phyloP scores from a whole-genome alignment of 2,797 vertebrate genomes.

The Botia kubotai region DNA sequence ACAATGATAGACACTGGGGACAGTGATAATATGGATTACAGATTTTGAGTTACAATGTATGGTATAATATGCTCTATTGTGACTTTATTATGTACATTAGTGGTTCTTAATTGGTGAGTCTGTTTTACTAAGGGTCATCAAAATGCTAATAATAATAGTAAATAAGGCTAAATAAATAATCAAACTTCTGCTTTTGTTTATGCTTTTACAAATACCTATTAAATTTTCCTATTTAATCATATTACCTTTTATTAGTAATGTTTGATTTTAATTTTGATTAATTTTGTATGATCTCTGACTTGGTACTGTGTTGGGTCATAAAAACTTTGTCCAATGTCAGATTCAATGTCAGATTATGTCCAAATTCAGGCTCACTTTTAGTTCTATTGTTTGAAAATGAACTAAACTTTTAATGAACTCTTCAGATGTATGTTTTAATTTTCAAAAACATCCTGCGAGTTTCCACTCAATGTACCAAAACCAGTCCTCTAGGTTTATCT shows the following conservation, averaged over 20 bases:
- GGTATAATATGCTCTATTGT: no score
- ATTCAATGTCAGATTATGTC: not conserved
- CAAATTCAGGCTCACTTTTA: not conserved
- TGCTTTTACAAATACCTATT: not conserved
- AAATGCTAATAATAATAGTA: not conserved
- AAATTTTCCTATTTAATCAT: not conserved
- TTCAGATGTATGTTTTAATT: slow-evolving; percentile 16
- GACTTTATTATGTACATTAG: not conserved
- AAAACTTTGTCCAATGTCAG: not conserved
- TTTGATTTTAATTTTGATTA: not conserved
- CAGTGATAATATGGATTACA: not conserved
- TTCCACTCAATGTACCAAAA: not conserved
- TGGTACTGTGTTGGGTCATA: not conserved
- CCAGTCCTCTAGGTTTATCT: not conserved
- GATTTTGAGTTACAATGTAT: no score
- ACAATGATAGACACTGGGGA: not conserved
- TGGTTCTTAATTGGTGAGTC: not conserved
- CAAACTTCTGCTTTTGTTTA: no score
- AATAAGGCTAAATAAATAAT: not conserved
- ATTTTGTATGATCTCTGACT: not conserved
- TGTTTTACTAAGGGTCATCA: not conserved
- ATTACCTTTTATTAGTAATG: not conserved
- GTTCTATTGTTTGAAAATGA: not conserved
- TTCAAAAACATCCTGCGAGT: not conserved
- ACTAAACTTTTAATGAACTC: not conserved